Percentiles rank a stretch among this genome's conserved stretches.
Conservation (phyloP, 2,113 vertebrate species). For the Cervus canadensis region DNA sequence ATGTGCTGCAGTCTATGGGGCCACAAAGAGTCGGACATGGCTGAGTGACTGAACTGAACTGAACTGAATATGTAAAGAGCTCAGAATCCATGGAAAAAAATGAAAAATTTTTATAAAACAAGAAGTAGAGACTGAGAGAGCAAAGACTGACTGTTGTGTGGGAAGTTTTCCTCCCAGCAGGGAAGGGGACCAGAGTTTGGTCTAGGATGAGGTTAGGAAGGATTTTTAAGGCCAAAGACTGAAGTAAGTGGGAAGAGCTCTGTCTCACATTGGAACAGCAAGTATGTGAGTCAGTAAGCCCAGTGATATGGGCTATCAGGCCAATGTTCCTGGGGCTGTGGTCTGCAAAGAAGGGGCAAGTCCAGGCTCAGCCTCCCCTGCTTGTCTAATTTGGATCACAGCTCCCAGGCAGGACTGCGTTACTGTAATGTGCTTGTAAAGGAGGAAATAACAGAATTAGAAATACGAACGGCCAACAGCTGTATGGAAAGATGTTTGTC, state of each 20-base stretch:
- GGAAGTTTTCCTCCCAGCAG: neutral
- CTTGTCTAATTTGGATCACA: neutral
- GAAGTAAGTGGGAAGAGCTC: neutral
- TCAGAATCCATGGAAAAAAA: neutral
- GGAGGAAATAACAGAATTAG: neutral
- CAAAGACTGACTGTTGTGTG: neutral
- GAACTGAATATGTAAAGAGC: neutral
- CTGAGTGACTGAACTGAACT: neutral
- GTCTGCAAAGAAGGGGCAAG: neutral
- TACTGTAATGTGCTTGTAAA: neutral
- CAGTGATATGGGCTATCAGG: neutral
- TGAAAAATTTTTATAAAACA: neutral
- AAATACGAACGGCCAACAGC: neutral
- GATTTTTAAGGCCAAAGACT: neutral
- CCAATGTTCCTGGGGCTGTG: neutral
- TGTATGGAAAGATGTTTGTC: neutral
- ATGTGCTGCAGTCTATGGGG: rapidly evolving
- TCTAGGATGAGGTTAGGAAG: neutral
- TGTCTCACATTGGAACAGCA: neutral
- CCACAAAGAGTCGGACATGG: rapidly evolving
- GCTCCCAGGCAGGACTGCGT: neutral
- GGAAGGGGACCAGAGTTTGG: neutral
- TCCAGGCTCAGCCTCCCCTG: neutral
- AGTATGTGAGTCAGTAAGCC: neutral
- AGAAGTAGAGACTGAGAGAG: neutral